Evolutionary conservation across 2,888 invertebrate species (phyloP).

Genomic region (Seira musarum): DNA sequence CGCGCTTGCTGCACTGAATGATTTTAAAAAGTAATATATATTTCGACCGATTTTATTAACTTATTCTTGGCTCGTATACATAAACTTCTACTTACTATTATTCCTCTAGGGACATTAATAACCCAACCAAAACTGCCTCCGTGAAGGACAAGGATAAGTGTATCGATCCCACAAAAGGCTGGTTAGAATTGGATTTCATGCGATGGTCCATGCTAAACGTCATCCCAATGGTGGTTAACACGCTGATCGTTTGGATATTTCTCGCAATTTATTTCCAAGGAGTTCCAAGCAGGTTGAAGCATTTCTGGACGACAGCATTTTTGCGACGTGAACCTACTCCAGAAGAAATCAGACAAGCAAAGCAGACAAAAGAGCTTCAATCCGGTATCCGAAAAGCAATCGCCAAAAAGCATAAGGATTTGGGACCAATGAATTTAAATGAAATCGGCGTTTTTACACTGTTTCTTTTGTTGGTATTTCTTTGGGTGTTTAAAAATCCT

Average conservation of each 20-base stretch:
- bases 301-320: too few species aligned
- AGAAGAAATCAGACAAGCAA: background rate
- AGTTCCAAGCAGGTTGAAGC: slow-evolving; percentile 43
- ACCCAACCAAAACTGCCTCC: background rate
- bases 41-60: too few species aligned
- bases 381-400: slow-evolving; percentile 78
- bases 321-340: background rate
- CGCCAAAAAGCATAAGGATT: slow-evolving; percentile 81
- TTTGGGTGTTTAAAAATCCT: slow-evolving; percentile 93
- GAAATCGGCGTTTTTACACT: slow-evolving; percentile 81
- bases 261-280: slow-evolving; percentile 64
- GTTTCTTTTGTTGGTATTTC: slow-evolving; percentile 83
- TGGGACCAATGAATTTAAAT: slow-evolving; percentile 86
- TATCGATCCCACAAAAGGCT: background rate
- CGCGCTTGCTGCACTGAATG: slow-evolving; percentile 16
- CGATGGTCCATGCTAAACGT: slow-evolving; percentile 66
- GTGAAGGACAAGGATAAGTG: slow-evolving; percentile 3
- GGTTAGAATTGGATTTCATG: slow-evolving; percentile 61
- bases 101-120: too few species aligned
- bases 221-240: slow-evolving; percentile 63
- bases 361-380: slow-evolving; percentile 15
- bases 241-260: slow-evolving; percentile 56
- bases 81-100: too few species aligned
- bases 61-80: too few species aligned
- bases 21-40: too few species aligned